Percentiles rank a stretch among this genome's conserved stretches.
Evolutionary conservation across 1,140 invertebrate genomes (phyloP).

Genomic region (Heliothis subflexa): DNA sequence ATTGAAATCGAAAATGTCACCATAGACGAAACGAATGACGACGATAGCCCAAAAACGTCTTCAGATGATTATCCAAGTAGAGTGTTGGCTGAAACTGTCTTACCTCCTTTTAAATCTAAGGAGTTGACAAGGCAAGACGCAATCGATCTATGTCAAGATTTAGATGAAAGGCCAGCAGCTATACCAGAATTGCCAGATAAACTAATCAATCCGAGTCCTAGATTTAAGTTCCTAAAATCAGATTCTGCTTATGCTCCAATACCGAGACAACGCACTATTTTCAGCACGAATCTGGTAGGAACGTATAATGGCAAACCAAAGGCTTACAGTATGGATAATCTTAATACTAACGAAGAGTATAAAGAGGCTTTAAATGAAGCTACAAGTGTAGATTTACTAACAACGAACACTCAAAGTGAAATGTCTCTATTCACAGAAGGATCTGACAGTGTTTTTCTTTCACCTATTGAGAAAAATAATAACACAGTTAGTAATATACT

Average conservation of each 20-base stretch:
- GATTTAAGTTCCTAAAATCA: conserved; percentile 59
- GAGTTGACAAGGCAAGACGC: conserved; percentile 73
- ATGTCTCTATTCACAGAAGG: conserved; percentile 70
- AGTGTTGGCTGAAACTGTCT: conserved; percentile 58
- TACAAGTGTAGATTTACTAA: conserved; percentile 75
- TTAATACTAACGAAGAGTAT: conserved; percentile 65
- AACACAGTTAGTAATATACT: conserved; percentile 48
- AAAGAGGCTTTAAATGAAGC: conserved; percentile 75
- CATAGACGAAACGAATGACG: conserved; percentile 74
- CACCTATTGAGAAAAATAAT: conserved; percentile 63
- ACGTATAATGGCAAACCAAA: conserved; percentile 77
- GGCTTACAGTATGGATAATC: conserved; percentile 77
- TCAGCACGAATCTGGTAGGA: conserved; percentile 69
- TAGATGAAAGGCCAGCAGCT: conserved; percentile 30
- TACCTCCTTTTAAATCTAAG: conserved; percentile 64
- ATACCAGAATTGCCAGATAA: conserved; percentile 36
- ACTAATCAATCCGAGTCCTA: conserved; percentile 50
- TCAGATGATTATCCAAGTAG: conserved; percentile 45
- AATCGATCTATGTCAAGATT: conserved; percentile 62
- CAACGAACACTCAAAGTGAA: conserved; percentile 63
- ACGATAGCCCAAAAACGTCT: conserved; percentile 53
- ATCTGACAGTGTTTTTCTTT: conserved; percentile 73
- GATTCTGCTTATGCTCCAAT: conserved; percentile 59
- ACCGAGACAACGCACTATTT: conserved; percentile 64
- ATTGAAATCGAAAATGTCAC: conserved; percentile 76